phyloP scores from a whole-genome alignment of 2,113 vertebrate genomes.

The Ciconia boyciana region DNA sequence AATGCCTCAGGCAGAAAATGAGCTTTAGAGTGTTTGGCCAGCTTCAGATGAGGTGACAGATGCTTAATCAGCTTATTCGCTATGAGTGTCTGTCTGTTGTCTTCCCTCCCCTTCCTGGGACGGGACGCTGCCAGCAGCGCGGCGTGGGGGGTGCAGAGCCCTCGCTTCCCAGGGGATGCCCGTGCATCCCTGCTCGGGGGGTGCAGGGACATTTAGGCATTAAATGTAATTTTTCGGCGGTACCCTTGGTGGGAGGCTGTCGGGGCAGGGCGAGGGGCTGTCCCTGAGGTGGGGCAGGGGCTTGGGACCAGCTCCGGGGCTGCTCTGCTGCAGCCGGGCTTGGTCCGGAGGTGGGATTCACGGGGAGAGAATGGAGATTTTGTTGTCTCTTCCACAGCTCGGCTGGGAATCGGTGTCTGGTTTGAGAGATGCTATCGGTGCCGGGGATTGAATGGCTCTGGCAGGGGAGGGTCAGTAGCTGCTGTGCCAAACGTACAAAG shows the following conservation, averaged over 20 bases:
- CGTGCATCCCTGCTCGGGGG: rapidly evolving
- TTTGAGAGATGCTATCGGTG: neutral
- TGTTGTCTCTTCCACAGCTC: neutral
- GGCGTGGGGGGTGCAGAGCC: neutral
- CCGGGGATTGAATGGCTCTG: neutral
- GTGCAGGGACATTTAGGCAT: rapidly evolving
- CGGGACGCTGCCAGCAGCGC: neutral
- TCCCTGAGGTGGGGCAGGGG: neutral
- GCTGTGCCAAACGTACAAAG: neutral
- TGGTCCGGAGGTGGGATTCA: rapidly evolving
- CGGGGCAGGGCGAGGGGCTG: neutral
- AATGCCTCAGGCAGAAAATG: conserved; percentile 39
- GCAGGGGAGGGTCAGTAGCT: neutral
- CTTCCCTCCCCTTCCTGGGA: neutral
- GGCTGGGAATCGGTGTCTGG: neutral
- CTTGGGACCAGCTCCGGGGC: rapidly evolving
- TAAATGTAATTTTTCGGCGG: rapidly evolving
- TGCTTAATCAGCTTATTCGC: conserved; percentile 47
- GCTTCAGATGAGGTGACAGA: conserved; percentile 2
- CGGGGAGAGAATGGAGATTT: neutral
- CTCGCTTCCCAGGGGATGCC: rapidly evolving
- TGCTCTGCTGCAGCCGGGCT: neutral
- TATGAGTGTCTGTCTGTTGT: neutral
- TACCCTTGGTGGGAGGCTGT: neutral
- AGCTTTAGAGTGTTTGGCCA: conserved; percentile 14